These are phyloP conservation scores for Athalia rosae DNA, from an alignment of 2,888 invertebrate species.

Conservation along the genomic window DNA sequence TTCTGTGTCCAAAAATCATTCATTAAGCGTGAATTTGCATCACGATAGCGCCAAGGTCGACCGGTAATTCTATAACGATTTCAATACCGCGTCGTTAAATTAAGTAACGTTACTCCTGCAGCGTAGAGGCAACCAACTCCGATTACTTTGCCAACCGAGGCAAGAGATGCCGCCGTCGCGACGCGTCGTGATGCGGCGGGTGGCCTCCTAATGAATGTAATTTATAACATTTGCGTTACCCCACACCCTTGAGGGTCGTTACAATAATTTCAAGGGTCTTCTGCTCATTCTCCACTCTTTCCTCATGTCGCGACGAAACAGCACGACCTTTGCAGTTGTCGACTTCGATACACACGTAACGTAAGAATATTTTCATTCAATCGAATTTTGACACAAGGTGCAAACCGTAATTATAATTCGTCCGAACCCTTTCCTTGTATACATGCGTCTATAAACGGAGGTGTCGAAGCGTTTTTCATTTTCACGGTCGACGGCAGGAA, in stretches of 20 bases:
- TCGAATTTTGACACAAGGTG: neutral
- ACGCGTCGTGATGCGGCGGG: neutral
- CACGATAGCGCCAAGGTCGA: constrained; percentile 11
- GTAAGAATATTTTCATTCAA: neutral
- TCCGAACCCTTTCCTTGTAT: too few species aligned
- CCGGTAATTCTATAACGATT: constrained; percentile 18
- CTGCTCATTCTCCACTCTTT: neutral
- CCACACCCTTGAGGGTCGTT: neutral
- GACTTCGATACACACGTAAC: too few species aligned
- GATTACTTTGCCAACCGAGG: constrained; percentile 8
- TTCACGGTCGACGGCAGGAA: neutral
- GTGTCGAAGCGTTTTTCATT: constrained; percentile 7
- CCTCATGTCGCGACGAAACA: neutral
- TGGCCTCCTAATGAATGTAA: constrained; percentile 13
- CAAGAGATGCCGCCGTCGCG: neutral
- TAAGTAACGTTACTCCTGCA: constrained; percentile 16
- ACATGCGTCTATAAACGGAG: neutral
- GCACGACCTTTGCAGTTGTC: too few species aligned
- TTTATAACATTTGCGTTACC: constrained; percentile 12
- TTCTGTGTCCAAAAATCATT: constrained; percentile 15
- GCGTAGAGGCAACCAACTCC: neutral
- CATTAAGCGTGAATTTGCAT: neutral
- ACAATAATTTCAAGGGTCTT: neutral
- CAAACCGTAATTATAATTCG: neutral
- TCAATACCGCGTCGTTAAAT: constrained; percentile 31